Base-by-base conservation (phyloP, 2,113 vertebrate species). In the Pongo abelii region DNA sequence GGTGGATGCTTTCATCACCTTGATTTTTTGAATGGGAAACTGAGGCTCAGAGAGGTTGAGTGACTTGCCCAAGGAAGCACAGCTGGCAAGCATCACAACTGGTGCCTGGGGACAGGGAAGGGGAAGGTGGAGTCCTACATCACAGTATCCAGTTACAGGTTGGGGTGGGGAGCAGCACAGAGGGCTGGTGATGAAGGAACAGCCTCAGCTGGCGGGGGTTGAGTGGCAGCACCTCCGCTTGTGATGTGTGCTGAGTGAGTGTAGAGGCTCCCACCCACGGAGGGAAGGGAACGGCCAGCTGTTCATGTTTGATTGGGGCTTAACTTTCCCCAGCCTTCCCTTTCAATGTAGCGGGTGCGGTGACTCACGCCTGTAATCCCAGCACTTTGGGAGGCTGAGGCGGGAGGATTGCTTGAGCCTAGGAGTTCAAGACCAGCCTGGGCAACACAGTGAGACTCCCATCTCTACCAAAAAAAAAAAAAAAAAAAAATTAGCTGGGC, bases 261-360 rank as follows among this genome's bases (percentile, higher is more conserved):
- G 10, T 7, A 30, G 3, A 10, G 25, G 43, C 23, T 46, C 12
- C 48, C 4, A 0, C 46, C 20, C 3, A 0, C 0, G 5, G 38
- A 74, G 13, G 59, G 72, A 38, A 5, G 30, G 38, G 40, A 10
- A 22, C 1, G 23, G 74, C 69, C 13, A 14, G n/a, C 67, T 43
- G 1, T 11, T 89, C 22, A 11, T 14, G 2, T 40, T 3, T 69
- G 43, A 20, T 2, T 7, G 50, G 38, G 52, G 25, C 46, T 61
- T 59, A 30, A 23, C 10, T 20, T 74, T 43, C 77, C 70, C 70
- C 59, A 40, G 78, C 25, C n/a, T 83, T 43, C 57, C 69, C 20
- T 2, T 40, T 35, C 48, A 8, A 32, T 32, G 61, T 64, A 64
- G 61, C 1, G 61, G 27, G 61, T 30, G 6, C 61, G 13, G 61